A percentile compares a stretch with the other conserved stretches of the same genome.
Conservation (phyloP, 2,113 vertebrate genomes). For the Zosterops japonicus region DNA sequence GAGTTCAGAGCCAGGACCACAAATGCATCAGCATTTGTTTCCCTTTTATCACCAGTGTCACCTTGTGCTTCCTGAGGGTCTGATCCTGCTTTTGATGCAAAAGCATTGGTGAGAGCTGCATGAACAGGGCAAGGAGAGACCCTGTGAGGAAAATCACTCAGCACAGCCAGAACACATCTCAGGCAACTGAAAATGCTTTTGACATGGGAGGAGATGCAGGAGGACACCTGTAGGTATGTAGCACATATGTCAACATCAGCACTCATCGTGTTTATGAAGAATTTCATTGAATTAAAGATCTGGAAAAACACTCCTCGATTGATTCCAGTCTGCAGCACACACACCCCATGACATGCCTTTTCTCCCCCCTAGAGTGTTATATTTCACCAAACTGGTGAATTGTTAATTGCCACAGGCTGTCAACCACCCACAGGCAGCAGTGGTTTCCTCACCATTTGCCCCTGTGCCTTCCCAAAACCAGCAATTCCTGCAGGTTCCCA, state of each 20-base stretch:
- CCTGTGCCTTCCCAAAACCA: neutral
- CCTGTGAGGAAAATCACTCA: neutral
- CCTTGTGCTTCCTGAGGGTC: neutral
- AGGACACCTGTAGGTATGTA: neutral
- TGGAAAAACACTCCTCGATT: neutral
- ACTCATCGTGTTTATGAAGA: neutral
- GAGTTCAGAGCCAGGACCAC: neutral
- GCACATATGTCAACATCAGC: neutral
- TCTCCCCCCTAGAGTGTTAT: neutral
- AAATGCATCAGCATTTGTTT: neutral
- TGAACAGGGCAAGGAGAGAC: neutral
- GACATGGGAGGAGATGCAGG: neutral
- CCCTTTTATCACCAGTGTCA: neutral
- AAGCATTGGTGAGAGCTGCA: accelerated
- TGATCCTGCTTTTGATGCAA: neutral
- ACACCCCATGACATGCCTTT: neutral
- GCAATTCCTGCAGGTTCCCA: neutral
- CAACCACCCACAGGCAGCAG: neutral
- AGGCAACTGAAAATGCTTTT: neutral
- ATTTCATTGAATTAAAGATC: neutral
- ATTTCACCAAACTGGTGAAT: neutral
- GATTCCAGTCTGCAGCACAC: neutral
- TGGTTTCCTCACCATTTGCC: neutral
- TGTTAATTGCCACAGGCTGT: neutral
- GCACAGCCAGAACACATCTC: neutral